Evolutionary conservation across 2,797 vertebrate genomes (phyloP).

Genomic region (Cirrhinus molitorella): DNA sequence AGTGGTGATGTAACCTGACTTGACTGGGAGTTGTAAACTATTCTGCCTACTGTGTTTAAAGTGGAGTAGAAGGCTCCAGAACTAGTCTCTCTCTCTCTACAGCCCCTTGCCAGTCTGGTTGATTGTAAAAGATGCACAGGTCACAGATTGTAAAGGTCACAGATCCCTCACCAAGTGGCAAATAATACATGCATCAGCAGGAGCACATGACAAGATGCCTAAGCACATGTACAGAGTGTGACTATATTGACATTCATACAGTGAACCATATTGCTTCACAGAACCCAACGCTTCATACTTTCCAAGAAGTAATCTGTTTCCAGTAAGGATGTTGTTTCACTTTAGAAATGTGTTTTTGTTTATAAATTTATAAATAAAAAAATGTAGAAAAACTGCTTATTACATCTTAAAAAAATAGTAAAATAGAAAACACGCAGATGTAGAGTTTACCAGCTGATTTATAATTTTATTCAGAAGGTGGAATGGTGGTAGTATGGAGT

Average conservation of each 20-base stretch:
- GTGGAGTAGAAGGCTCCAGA: conserved; percentile 28
- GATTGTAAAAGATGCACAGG: neutral
- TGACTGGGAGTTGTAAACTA: neutral
- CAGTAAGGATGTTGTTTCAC: conserved; percentile 17
- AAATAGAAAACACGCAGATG: neutral
- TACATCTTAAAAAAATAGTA: neutral
- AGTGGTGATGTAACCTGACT: conserved; percentile 12
- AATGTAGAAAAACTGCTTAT: neutral
- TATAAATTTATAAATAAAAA: neutral
- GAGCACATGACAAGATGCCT: conserved; percentile 16
- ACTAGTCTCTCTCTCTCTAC: neutral
- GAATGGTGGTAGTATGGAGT: neutral
- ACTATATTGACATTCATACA: conserved; percentile 18
- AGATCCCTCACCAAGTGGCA: neutral
- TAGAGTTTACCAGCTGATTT: neutral
- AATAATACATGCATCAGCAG: neutral
- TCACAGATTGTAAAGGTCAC: conserved; percentile 17
- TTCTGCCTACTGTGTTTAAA: conserved; percentile 19
- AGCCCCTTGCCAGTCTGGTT: neutral
- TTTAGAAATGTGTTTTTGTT: neutral
- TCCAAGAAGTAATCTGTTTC: conserved; percentile 3
- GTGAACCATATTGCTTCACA: conserved; percentile 13
- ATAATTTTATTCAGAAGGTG: neutral
- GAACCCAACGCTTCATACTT: neutral
- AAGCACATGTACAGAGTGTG: conserved; percentile 16